Evolutionary conservation across 2,113 vertebrate genomes (phyloP).

Genomic region (Aegotheles bennettii): DNA sequence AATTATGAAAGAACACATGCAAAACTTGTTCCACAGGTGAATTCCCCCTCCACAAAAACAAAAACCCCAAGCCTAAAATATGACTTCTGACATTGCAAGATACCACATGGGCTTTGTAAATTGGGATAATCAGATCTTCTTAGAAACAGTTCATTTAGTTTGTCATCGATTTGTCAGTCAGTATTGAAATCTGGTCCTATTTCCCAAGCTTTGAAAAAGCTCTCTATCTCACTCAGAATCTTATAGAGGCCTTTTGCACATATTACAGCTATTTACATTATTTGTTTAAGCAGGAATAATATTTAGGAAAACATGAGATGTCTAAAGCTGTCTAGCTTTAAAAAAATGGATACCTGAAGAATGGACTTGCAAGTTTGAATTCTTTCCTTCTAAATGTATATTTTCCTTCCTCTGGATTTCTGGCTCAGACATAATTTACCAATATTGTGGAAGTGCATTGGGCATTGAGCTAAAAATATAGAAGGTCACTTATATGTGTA

Average conservation of each 20-base stretch:
- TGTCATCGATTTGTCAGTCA: not conserved
- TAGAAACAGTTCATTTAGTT: not conserved
- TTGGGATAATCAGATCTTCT: not conserved
- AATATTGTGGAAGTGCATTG: not conserved
- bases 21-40: not conserved
- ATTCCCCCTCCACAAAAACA: fast-evolving
- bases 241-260: not conserved
- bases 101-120: not conserved
- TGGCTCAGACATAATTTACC: not conserved
- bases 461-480: not conserved
- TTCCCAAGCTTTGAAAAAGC: not conserved
- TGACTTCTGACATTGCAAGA: not conserved
- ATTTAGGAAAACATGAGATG: not conserved
- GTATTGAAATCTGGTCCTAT: not conserved
- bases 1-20: not conserved
- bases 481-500: not conserved
- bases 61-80: not conserved
- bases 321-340: not conserved
- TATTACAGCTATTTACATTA: not conserved
- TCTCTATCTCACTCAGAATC: not conserved
- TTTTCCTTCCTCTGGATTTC: not conserved
- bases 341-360: not conserved
- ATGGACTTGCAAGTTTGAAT: not conserved
- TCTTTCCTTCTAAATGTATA: not conserved
- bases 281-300: not conserved